Base-by-base conservation (phyloP, 2,888 invertebrate genomes). In the Xanthia togata region DNA sequence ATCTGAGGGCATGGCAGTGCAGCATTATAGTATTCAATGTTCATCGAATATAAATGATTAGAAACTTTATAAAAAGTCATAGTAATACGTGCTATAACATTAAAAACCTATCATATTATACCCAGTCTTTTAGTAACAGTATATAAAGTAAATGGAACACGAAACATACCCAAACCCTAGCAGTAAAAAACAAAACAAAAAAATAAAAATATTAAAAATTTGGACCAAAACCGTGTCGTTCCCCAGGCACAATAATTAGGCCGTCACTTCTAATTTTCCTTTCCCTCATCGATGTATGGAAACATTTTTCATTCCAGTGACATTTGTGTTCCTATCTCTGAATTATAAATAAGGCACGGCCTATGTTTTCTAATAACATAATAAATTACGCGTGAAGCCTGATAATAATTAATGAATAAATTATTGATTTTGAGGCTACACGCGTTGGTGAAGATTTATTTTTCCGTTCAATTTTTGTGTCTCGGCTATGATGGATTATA, bases 321-420 rank as follows among this genome's bases (percentile, higher is more conserved):
- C 72, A 78, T 81, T 78, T 72, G 74, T 70, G 76, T 78, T 78
- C 68, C 70, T 60, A 71, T 64, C 62, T 74, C 72, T 81, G 83
- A 84, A 84, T 83, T 81, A 81, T 84, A 84, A 75, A 83, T 84
- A 64, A 73, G 73, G n/a, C 70, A 50, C 47, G 68, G 60, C 70
- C 65, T n/a, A 38, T 74, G 50, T 81, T 81, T 74, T 74, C 71
- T 78, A 68, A 78, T 74, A 84, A 73, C 41, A 31, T 64, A 77
- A 64, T 73, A 79, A 72, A 80, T 72, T 73, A 73, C 73, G 50
- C 53, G 50, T 65, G 50, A 74, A 60, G 64, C 65, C 65, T 75
- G 64, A 69, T 64, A 78, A 84, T 83, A 74, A 78, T 81, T 73
- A 81, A 78, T 84, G 62, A 78, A 78, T 63, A 72, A 65, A 60